phyloP scores from a whole-genome alignment of 2,888 invertebrate genomes.

The Platerodrilus igneus region DNA sequence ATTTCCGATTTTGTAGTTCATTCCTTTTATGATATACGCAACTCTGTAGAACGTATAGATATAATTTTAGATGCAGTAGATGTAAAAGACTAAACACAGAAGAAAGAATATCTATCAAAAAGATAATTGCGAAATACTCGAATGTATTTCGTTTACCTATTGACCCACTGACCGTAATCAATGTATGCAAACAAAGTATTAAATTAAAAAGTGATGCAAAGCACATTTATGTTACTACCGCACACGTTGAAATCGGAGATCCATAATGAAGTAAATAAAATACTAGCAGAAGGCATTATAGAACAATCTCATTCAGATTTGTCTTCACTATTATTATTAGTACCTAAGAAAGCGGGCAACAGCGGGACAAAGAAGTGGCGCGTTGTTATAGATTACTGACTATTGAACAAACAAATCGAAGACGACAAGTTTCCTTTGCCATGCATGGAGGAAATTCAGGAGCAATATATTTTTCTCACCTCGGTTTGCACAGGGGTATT shows the following conservation, averaged over 20 bases:
- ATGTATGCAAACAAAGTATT: slow-evolving; percentile 1
- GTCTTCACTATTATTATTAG: slow-evolving; percentile 13
- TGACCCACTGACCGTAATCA: slow-evolving; percentile 2
- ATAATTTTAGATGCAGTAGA: too few relatives aligned
- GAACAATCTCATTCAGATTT: slow-evolving; percentile 15
- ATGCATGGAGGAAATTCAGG: slow-evolving; percentile 6
- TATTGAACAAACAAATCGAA: slow-evolving; percentile 18
- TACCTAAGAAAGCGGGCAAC: slow-evolving; percentile 5
- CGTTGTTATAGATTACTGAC: slow-evolving; percentile 17
- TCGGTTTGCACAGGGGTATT: slow-evolving; percentile 31
- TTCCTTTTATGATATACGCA: too few relatives aligned
- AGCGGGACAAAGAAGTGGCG: slow-evolving; percentile 13
- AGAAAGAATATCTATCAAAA: too few relatives aligned
- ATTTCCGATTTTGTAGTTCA: too few relatives aligned
- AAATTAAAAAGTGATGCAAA: not conserved
- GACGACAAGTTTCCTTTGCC: slow-evolving; percentile 15
- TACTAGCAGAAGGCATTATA: slow-evolving; percentile 12
- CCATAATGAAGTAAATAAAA: slow-evolving; percentile 13
- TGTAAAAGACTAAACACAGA: too few relatives aligned
- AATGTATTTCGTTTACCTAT: too few relatives aligned
- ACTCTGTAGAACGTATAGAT: too few relatives aligned
- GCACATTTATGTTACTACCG: slow-evolving; percentile 9
- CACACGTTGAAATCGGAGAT: slow-evolving; percentile 11
- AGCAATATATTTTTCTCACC: slow-evolving; percentile 18
- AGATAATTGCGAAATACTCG: too few relatives aligned